Evolutionary conservation across 2,888 invertebrate genomes (phyloP).

Genomic region (Dolichomitus sp.): DNA sequence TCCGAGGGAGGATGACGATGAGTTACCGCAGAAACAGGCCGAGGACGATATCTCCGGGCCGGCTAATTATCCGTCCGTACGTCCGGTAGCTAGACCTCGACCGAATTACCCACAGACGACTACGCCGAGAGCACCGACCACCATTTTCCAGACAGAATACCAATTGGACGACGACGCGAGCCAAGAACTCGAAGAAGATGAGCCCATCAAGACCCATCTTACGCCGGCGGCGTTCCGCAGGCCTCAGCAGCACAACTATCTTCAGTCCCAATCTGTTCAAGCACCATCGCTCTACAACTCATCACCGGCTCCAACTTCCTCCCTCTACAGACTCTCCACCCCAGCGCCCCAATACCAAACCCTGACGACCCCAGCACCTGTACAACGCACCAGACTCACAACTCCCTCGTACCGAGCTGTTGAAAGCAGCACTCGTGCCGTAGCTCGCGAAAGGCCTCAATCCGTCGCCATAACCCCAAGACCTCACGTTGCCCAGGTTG

Average conservation of each 20-base stretch:
- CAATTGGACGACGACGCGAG: conserved; percentile 86
- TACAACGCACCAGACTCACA: conserved; percentile 74
- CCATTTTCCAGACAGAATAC: conserved; percentile 92
- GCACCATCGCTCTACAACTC: conserved; percentile 78
- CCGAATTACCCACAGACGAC: conserved; percentile 85
- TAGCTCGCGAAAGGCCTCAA: conserved; percentile 79
- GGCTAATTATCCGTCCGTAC: conserved; percentile 88
- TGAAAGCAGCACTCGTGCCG: conserved; percentile 78
- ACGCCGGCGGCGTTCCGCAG: conserved; percentile 84
- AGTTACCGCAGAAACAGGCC: conserved; percentile 86
- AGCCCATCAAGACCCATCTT: conserved; percentile 88
- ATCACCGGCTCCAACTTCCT: conserved; percentile 83
- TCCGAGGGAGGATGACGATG: conserved; percentile 89
- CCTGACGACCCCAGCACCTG: conserved; percentile 89
- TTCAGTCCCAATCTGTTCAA: conserved; percentile 76
- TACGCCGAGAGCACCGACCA: conserved; percentile 88
- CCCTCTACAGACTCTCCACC: conserved; percentile 86
- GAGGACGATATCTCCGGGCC: conserved; percentile 88
- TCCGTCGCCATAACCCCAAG: conserved; percentile 88
- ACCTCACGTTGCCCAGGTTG: conserved; percentile 84
- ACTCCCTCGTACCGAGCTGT: conserved; percentile 76
- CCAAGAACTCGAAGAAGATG: conserved; percentile 88
- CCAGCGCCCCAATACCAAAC: conserved; percentile 90
- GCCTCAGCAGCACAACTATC: conserved; percentile 81
- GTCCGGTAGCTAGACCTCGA: conserved; percentile 86